A percentile compares a stretch with the other conserved stretches of the same genome.
These are phyloP conservation scores for Melikaiella ostensackeni DNA, from an alignment of 2,888 invertebrate species.

Conservation along the genomic window DNA sequence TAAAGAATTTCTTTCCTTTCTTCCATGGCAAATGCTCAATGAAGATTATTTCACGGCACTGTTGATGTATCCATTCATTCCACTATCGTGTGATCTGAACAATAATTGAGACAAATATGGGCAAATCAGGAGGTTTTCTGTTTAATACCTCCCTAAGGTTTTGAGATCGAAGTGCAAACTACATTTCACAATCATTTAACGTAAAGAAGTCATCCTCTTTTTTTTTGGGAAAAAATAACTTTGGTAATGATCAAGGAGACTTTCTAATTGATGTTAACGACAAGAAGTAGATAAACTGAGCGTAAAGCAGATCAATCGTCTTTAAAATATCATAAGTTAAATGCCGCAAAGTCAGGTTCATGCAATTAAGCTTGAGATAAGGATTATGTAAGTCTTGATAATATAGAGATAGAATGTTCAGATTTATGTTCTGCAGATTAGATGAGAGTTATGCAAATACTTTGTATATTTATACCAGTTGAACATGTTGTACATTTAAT, in stretches of 20 bases:
- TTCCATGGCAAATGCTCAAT: conserved; percentile 37
- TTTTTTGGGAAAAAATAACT: background rate
- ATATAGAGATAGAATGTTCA: background rate
- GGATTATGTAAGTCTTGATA: background rate
- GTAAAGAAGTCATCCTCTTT: background rate
- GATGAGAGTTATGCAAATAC: background rate
- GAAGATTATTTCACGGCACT: conserved; percentile 27
- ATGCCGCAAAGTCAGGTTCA: background rate
- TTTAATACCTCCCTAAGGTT: background rate
- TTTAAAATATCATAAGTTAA: background rate
- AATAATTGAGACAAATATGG: conserved; percentile 5
- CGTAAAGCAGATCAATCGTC: background rate
- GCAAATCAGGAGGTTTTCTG: background rate
- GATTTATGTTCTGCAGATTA: background rate
- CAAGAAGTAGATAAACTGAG: background rate
- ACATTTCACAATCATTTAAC: too few species aligned
- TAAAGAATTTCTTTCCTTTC: conserved; percentile 28
- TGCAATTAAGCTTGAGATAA: conserved; percentile 2
- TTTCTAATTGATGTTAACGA: background rate
- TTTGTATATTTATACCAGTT: background rate
- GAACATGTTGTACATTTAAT: background rate
- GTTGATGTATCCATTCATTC: conserved; percentile 27
- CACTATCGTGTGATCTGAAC: background rate
- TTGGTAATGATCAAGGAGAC: background rate
- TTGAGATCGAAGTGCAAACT: too few species aligned